These are phyloP conservation scores for Phrynosoma blainvillii DNA, from an alignment of 2,113 vertebrate genomes.

Conservation along the genomic window DNA sequence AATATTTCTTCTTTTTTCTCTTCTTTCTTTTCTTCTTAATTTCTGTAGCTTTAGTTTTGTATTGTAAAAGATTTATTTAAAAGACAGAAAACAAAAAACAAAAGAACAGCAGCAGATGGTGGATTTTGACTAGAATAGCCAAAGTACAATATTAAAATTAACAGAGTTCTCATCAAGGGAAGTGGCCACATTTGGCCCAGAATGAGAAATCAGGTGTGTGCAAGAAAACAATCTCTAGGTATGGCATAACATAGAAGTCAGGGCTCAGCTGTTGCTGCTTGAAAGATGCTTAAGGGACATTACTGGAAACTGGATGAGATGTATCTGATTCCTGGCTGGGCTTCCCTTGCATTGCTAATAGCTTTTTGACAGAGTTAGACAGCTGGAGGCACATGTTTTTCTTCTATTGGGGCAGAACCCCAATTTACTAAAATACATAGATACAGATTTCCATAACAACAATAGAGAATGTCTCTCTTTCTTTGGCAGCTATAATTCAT, in stretches of 20 bases:
- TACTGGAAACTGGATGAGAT: neutral
- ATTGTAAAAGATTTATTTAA: too few species aligned
- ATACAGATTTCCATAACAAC: too few species aligned
- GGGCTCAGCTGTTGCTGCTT: neutral
- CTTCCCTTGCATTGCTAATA: neutral
- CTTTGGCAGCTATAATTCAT: too few species aligned
- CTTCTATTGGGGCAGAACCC: too few species aligned
- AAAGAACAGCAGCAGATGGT: constrained; percentile 1
- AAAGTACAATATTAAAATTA: neutral
- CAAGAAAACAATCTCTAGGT: constrained; percentile 1
- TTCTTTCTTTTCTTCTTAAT: too few species aligned
- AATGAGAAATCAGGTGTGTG: neutral
- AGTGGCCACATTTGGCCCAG: neutral
- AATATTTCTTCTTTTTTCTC: too few species aligned
- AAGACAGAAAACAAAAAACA: neutral
- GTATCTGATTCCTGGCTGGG: neutral
- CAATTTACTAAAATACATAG: too few species aligned
- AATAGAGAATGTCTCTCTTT: too few species aligned
- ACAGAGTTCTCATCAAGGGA: neutral
- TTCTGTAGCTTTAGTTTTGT: too few species aligned
- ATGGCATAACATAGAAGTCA: neutral
- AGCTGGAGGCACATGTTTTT: too few species aligned
- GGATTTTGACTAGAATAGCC: neutral
- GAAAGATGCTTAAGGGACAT: constrained; percentile 2
- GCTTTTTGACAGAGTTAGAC: neutral